Evolutionary conservation across 1,140 invertebrate genomes (phyloP), one percentile per base, ranked within the genome.

Genomic region (Leptinotarsa lineolata): DNA sequence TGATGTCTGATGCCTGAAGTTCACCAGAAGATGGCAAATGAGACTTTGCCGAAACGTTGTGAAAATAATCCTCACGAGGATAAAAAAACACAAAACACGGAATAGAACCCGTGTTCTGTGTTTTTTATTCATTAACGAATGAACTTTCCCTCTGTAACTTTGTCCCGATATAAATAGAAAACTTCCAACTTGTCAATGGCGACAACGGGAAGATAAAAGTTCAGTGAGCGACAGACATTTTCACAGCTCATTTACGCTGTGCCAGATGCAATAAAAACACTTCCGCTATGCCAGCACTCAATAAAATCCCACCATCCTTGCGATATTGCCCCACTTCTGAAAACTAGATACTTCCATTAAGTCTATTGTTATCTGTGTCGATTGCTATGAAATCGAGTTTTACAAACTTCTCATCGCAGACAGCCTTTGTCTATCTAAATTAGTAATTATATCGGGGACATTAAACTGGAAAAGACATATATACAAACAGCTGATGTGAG

Each of bases 401-500:
- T 54, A 54, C 48, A 39, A 39, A 39, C 30, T 39, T 39, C 30
- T 11, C 30, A 39, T 39, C 30, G 30, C 30, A 39, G 13, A 54
- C 16, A 18, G 16, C n/a, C 48, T 54, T 54, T 18, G 48, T 54
- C 48, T 54, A 54, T 54, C 48, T 15, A 54, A 54, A 54, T 16
- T 15, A 54, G 48, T 54, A 54, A 54, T 54, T 54, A 8, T 4
- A 54, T 54, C 15, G 48, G n/a, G 11, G 30, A 39, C 30, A 39
- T 39, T 39, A 39, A 54, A 18, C 48, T 54, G 48, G 48, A 54
- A 54, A 54, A n/a, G 15, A 54, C 6, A 54, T 39, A 65, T 65
- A 22, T 22, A 24, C 63, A 16, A 65, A 65, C 63, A 65, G 63
- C 63, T 65, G 63, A 65, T 65, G 18, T 24, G 63, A 65, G 63